A percentile compares a stretch with the other conserved stretches of the same genome.
Evolutionary conservation across 2,888 invertebrate species (phyloP).

Genomic region (Orchesella flavescens): DNA sequence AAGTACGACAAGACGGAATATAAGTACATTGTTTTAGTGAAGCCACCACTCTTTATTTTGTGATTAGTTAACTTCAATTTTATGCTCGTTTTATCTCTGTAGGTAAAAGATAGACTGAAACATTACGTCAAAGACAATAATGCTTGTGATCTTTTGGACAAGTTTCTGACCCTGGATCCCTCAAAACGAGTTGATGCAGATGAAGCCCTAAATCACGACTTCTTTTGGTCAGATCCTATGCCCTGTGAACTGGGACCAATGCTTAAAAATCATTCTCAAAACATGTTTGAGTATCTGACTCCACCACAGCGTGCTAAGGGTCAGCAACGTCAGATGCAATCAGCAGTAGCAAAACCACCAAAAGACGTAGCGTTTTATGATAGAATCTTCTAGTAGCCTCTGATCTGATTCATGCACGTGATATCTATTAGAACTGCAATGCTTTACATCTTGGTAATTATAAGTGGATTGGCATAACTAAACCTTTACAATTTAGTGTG

Average conservation of each 20-base stretch:
- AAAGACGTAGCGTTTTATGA: conserved; percentile 70
- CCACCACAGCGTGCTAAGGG: conserved; percentile 78
- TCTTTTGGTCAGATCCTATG: conserved; percentile 99
- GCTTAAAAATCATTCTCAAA: conserved; percentile 90
- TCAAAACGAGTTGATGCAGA: conserved; percentile 90
- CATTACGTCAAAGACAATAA: conserved; percentile 93
- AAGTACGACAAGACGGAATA: conserved; percentile 77
- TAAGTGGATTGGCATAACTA: too few species aligned
- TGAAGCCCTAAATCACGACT: conserved; percentile 95
- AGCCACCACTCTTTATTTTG: too few species aligned
- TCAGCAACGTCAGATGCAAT: conserved; percentile 62
- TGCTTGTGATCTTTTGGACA: conserved; percentile 94
- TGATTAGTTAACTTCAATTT: too few species aligned
- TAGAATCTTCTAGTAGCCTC: conserved; percentile 67
- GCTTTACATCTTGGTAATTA: too few species aligned
- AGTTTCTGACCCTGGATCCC: conserved; percentile 92
- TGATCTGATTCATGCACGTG: too few species aligned
- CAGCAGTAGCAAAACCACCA: conserved; percentile 57
- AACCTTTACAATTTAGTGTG: too few species aligned
- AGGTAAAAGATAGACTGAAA: conserved; percentile 86
- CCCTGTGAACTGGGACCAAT: conserved; percentile 92
- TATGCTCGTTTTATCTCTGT: conserved; percentile 43
- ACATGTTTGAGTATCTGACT: conserved; percentile 95
- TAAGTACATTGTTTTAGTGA: too few species aligned
- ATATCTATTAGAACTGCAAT: too few species aligned